These are phyloP conservation scores for Otolemur crassicaudatus DNA, from an alignment of 2,797 vertebrate species.

Conservation along the genomic window DNA sequence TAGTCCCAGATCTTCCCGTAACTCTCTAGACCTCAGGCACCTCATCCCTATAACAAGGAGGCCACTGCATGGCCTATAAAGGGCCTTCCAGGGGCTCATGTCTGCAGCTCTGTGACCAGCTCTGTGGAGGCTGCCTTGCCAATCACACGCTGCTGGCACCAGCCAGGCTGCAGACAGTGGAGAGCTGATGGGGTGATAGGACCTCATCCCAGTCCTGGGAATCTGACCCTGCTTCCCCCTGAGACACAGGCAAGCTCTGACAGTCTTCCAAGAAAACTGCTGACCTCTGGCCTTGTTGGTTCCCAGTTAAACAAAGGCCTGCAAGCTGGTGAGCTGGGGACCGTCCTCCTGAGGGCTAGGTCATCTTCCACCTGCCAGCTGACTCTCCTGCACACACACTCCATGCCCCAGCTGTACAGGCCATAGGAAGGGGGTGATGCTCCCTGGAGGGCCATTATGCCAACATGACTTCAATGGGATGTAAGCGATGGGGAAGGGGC, in stretches of 20 bases:
- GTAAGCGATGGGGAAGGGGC: slow-evolving; percentile 6
- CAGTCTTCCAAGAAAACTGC: slow-evolving; percentile 58
- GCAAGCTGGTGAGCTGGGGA: slow-evolving; percentile 47
- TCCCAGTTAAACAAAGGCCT: slow-evolving; percentile 69
- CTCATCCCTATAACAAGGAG: background rate
- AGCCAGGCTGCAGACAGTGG: background rate
- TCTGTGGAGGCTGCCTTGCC: background rate
- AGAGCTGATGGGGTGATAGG: background rate
- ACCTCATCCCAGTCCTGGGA: background rate
- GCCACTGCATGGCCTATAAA: background rate
- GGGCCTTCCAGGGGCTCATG: background rate
- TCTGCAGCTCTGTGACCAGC: background rate
- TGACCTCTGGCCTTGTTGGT: slow-evolving; percentile 68
- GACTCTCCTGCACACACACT: slow-evolving; percentile 6
- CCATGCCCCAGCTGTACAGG: slow-evolving; percentile 55
- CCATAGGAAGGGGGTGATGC: background rate
- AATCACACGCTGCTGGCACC: background rate
- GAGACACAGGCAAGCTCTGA: slow-evolving; percentile 20
- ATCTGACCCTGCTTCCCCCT: slow-evolving; percentile 41
- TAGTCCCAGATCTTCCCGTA: background rate
- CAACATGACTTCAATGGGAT: slow-evolving; percentile 5
- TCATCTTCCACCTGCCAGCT: slow-evolving; percentile 78
- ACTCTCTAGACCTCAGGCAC: background rate
- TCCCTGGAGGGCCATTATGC: slow-evolving; percentile 26
- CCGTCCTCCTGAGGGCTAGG: background rate